Percentiles rank a stretch among this genome's conserved stretches.
Conservation (phyloP, 2,113 vertebrate genomes). For the Apaloderma vittatum region DNA sequence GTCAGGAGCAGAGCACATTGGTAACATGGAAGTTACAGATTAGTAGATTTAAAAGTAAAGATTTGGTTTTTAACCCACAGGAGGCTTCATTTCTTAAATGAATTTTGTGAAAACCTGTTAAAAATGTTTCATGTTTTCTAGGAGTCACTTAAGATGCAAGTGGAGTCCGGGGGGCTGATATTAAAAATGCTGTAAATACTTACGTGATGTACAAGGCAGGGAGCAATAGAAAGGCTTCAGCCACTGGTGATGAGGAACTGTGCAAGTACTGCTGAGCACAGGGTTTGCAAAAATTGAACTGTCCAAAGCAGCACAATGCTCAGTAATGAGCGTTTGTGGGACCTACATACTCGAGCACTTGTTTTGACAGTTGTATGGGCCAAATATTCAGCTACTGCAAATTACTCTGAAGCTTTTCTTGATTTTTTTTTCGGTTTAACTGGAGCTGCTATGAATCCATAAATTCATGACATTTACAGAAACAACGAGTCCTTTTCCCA, state of each 20-base stretch:
- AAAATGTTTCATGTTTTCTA: neutral
- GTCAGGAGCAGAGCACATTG: neutral
- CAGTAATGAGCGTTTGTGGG: neutral
- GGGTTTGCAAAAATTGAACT: neutral
- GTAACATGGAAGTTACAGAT: neutral
- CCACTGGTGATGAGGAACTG: neutral
- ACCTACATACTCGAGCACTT: neutral
- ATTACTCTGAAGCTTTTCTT: neutral
- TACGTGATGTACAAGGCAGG: neutral
- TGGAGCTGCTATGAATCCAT: neutral
- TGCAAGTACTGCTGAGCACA: neutral
- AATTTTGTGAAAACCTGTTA: neutral
- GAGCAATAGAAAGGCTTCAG: neutral
- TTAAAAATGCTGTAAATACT: neutral
- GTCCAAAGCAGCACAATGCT: neutral
- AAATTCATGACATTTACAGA: neutral
- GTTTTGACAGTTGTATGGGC: neutral
- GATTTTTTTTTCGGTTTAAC: neutral
- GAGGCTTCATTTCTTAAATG: fast-evolving
- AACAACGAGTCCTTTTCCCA: neutral
- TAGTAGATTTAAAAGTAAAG: neutral
- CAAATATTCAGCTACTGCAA: neutral
- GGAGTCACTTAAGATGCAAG: neutral
- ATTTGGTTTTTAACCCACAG: neutral
- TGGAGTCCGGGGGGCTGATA: neutral